Evolutionary conservation across 2,113 vertebrate genomes (phyloP).

Genomic region (Dipodomys spectabilis): DNA sequence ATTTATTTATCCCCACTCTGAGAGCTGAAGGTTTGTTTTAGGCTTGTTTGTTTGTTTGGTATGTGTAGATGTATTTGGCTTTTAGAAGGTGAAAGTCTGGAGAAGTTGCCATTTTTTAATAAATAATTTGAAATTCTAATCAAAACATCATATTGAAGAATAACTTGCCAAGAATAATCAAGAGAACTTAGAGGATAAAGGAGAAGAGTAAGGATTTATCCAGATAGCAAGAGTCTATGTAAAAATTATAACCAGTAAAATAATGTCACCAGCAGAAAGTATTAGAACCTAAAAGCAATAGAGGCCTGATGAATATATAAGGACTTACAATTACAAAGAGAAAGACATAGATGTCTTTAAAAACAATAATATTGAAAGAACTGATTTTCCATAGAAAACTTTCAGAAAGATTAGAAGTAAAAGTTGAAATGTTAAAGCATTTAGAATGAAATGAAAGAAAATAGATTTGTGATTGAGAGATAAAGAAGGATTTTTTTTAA

Average conservation of each 20-base stretch:
- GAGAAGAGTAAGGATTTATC: not conserved
- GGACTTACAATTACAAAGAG: not conserved
- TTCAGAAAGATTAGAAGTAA: not conserved
- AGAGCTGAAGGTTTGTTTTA: not conserved
- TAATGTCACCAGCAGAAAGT: not conserved
- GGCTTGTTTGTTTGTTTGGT: not conserved
- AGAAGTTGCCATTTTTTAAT: conserved; percentile 27
- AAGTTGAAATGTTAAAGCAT: conserved; percentile 2
- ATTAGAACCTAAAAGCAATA: not conserved
- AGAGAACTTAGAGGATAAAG: not conserved
- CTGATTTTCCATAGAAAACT: not conserved
- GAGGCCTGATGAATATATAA: not conserved
- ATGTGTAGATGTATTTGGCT: not conserved
- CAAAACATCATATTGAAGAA: not conserved
- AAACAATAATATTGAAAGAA: not conserved
- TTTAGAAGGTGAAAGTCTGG: conserved; percentile 44
- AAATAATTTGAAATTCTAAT: not conserved
- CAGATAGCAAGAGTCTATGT: not conserved
- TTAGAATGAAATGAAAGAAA: not conserved
- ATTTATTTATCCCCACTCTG: not conserved
- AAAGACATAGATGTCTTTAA: not conserved
- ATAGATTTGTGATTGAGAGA: not conserved
- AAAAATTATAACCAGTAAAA: not conserved
- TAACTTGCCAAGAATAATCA: not conserved
- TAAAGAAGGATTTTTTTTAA: not conserved